Base-by-base conservation (phyloP, 2,113 vertebrate genomes). In the Erinaceus europaeus region DNA sequence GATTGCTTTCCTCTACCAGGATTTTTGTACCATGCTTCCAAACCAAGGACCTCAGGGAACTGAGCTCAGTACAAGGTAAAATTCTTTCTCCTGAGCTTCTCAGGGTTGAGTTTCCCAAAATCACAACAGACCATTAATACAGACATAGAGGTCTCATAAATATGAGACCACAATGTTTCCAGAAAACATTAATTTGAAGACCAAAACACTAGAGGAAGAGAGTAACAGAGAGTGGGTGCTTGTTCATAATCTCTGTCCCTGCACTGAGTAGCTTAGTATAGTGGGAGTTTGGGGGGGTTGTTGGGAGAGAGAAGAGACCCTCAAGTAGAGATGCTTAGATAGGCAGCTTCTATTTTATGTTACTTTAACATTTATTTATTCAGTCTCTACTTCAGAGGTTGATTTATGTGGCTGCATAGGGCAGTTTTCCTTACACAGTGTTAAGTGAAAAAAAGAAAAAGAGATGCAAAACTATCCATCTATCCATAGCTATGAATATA, bases 131-230 rank as follows among this genome's bases (percentile, higher is more conserved):
- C 8, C 25, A 44, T 29, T 10, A 20, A 42, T 57, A 44, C 38
- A 57, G 61, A 90, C 76, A 85, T 67, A 42, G 25, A 75, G 23
- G 21, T 82, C 29, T 76, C 36, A 14, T 50, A 55, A 38, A 29
- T 84, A 17, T 32, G 34, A 38, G 10, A 44, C 12, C 13, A 40
- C n/a, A 57, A 9, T 48, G 29, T 61, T 79, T 91, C 71, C 85
- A 79, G 50, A 61, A 81, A 87, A 84, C 74, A 83, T n/a, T 80
- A 89, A 69, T 7, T 27, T 27, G 88, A 88, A 20, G 14, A 6
- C 23, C 42, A 59, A 36, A 57, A 62, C 65, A 57, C n/a, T 50
- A 13, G 69, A 65, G 17, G 34, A 44, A 84, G 11, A 13, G 29
- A 73, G 18, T 52, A 62, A 50, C 21, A 29, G 53, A 82, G 4